Base-by-base conservation (phyloP, 2,113 vertebrate genomes). In the Xenopus borealis region DNA sequence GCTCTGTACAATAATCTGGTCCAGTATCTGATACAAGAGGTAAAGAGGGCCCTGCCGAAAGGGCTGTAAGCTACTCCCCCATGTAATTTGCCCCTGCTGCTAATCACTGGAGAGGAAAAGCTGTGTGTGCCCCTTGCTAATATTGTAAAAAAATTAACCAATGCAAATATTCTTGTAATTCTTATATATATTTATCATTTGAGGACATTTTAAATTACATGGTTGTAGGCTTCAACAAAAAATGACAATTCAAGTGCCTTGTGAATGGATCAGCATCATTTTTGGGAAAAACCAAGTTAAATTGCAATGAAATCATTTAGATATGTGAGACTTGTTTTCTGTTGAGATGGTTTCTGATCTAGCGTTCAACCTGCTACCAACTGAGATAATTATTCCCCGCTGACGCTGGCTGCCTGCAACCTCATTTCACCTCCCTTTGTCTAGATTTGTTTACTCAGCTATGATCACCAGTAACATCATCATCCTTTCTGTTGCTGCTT, bases 371-470 rank as follows among this genome's bases (percentile, higher is more conserved):
- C 57, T 52, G 40, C 72, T 20, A 68, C 64, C 57, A 62, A n/a
- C 40, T 46, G 65, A 75, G 63, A 18, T 75, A 75, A 75, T 75
- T 75, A 75, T 75, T 75, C 72, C 72, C 72, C 62, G 72, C 65
- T 30, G 72, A 75, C 72, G 7, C 52, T 73, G 23, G 45, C 62
- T 72, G 53, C 55, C 57, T 62, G 72, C 65, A 75, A 75, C 72
- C 72, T 75, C 72, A 62, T 68, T 75, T 75, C 72, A 75, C 72
- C 72, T 75, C 58, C 23, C 72, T 75, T 66, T 68, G 57, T 68
- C 72, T 75, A 5, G n/a, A 19, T 68, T 75, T 74, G 72, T 74
- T 66, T 75, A 75, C 65, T 68, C 58, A 58, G 46, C 57, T 30
- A 55, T 68, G 33, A 40, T 40, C 33, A 40, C 33, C 33, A 40